Percentiles rank a stretch among this genome's conserved stretches.
These are phyloP conservation scores for Cataglyphis rosenhaueri DNA, from an alignment of 2,888 invertebrate genomes.

Conservation along the genomic window DNA sequence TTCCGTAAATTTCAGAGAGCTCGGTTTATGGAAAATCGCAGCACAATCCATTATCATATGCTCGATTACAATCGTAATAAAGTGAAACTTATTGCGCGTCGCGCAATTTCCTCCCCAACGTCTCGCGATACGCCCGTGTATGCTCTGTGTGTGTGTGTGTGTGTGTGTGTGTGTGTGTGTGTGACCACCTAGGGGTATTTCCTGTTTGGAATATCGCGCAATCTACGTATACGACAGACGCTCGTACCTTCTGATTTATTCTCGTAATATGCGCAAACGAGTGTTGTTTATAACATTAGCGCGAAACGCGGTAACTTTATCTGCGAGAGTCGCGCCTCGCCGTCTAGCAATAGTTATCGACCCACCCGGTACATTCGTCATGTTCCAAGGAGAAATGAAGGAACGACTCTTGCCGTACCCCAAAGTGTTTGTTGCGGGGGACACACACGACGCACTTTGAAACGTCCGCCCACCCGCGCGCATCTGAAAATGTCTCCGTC, in stretches of 20 bases:
- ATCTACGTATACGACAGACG: constrained; percentile 1
- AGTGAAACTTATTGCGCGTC: constrained; percentile 24
- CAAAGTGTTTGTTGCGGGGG: neutral
- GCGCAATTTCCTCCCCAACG: constrained; percentile 31
- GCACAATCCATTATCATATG: constrained; percentile 13
- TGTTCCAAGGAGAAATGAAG: neutral
- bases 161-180: too few species aligned
- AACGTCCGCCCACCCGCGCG: neutral
- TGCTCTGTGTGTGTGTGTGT: too few species aligned
- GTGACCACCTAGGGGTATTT: constrained; percentile 8
- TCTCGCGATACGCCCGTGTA: neutral
- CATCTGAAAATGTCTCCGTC: neutral
- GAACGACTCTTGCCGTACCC: constrained; percentile 6
- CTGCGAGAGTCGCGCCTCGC: constrained; percentile 7
- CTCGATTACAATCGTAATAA: constrained; percentile 14
- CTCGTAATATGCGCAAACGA: constrained; percentile 27
- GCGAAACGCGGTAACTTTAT: constrained; percentile 4
- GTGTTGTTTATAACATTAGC: constrained; percentile 19
- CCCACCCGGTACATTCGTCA: constrained; percentile 24
- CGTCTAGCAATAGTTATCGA: constrained; percentile 16
- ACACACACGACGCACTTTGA: neutral
- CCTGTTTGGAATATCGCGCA: constrained; percentile 26
- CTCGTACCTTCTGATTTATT: constrained; percentile 42
- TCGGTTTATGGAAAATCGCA: neutral
- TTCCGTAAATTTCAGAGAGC: constrained; percentile 7